Percentiles rank a stretch among this genome's conserved stretches.
phyloP scores from a whole-genome alignment of 2,113 vertebrate genomes.

The Himantopus leucocephalus region DNA sequence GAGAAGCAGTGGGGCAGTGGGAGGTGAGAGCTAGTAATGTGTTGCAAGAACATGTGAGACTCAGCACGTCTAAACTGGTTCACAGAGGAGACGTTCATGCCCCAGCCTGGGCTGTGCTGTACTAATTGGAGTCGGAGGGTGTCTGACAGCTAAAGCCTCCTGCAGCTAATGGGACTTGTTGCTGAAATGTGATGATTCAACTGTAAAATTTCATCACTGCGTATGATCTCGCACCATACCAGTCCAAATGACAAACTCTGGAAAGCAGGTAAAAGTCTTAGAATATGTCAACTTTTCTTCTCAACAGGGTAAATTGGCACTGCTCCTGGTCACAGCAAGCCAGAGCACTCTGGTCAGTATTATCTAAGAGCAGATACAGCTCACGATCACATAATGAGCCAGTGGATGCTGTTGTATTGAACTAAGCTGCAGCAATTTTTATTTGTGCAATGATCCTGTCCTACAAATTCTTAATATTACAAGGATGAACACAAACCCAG shows the following conservation, averaged over 20 bases:
- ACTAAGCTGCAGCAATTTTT: neutral
- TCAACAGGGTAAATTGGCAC: neutral
- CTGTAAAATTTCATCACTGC: conserved; percentile 16
- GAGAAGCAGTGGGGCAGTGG: neutral
- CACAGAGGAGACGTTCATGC: neutral
- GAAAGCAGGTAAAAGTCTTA: neutral
- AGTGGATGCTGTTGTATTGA: neutral
- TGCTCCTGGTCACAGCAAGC: neutral
- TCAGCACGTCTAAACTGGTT: neutral
- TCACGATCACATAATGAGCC: neutral
- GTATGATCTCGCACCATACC: neutral
- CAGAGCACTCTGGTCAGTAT: neutral
- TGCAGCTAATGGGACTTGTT: neutral
- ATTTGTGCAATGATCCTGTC: neutral
- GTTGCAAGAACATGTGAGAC: neutral
- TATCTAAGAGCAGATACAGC: neutral
- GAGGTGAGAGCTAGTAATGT: neutral
- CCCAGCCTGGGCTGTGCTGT: neutral
- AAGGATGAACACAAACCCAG: neutral
- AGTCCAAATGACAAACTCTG: conserved; percentile 3
- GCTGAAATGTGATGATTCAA: conserved; percentile 7
- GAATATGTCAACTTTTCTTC: conserved; percentile 8
- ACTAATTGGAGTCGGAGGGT: neutral
- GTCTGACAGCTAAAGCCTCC: neutral
- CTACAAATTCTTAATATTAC: neutral